Conservation (phyloP, 2,797 vertebrate genomes). For the Xenops minutus region DNA sequence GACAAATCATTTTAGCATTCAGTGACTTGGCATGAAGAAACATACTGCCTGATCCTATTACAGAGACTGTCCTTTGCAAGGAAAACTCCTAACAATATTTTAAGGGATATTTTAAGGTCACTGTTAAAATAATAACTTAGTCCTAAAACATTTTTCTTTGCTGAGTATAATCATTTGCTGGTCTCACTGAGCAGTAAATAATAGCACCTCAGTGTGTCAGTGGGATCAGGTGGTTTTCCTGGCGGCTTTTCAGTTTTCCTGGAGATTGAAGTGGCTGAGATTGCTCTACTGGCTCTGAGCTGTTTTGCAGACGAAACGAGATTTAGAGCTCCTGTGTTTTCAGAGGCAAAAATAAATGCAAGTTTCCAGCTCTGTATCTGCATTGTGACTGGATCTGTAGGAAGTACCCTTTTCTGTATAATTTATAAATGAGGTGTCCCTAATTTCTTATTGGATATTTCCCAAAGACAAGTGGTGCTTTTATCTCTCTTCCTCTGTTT, state of each 20-base stretch:
- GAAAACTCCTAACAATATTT: neutral
- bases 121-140: conserved; percentile 15
- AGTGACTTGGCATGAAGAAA: conserved; percentile 52
- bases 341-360: neutral
- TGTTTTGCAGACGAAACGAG: neutral
- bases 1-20: conserved; percentile 55
- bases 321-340: neutral
- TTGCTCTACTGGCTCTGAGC: neutral
- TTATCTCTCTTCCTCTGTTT: neutral
- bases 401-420: neutral
- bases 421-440: neutral
- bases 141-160: neutral
- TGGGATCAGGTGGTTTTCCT: conserved; percentile 32
- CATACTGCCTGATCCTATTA: conserved; percentile 45
- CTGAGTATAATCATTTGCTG: neutral
- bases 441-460: neutral
- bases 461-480: neutral
- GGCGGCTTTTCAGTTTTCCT: neutral
- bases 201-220: conserved; percentile 9
- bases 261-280: neutral
- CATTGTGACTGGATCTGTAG: neutral
- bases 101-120: conserved; percentile 38
- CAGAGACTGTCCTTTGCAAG: neutral
- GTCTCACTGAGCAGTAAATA: neutral
- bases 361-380: neutral